These are phyloP conservation scores for Eulemur coronatus DNA, from an alignment of 2,797 vertebrate species.

Conservation along the genomic window DNA sequence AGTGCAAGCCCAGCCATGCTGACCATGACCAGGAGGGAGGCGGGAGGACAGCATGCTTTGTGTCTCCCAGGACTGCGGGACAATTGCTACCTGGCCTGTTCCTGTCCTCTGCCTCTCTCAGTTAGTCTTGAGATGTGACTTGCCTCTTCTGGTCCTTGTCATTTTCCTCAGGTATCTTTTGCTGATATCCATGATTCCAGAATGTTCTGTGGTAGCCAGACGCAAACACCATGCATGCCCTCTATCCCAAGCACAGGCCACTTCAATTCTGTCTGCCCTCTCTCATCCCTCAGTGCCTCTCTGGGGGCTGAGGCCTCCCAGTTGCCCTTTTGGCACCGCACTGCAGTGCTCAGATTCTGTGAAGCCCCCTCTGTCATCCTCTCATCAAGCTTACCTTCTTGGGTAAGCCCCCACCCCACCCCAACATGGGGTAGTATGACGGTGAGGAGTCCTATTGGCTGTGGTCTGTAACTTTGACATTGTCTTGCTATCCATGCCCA, in stretches of 20 bases:
- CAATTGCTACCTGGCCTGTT: no score
- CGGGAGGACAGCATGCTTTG: fast-evolving
- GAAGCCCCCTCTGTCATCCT: not conserved
- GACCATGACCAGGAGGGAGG: not conserved
- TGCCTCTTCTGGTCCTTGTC: not conserved
- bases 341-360: not conserved
- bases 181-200: no score
- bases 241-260: not conserved
- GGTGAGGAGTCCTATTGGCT: not conserved
- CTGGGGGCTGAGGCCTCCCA: not conserved
- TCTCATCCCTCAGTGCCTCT: not conserved
- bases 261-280: not conserved
- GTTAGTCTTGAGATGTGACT: not conserved
- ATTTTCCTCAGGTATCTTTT: not conserved
- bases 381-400: not conserved
- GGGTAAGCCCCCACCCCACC: fast-evolving
- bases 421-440: not conserved
- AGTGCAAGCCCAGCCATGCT: not conserved
- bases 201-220: not conserved
- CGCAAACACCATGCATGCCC: not conserved
- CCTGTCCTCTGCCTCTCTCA: not conserved
- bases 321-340: not conserved
- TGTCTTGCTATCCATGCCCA: not conserved
- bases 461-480: not conserved
- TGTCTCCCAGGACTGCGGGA: no score